Evolutionary conservation across 2,113 vertebrate species (phyloP), one percentile per base, ranked within the genome.

Genomic region (Nyctibius bracteatus): DNA sequence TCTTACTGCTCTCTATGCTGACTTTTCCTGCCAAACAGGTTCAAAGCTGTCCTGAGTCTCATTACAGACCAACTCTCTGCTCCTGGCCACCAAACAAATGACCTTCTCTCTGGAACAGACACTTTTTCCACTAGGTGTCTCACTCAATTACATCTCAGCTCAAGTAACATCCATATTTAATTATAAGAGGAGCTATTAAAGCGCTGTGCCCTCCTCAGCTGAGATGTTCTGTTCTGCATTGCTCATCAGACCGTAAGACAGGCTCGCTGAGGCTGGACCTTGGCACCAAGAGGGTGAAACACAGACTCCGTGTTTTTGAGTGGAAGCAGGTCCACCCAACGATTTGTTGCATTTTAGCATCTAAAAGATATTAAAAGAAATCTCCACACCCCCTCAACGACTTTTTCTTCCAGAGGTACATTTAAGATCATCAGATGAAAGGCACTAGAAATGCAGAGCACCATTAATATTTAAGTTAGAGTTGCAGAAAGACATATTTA

Each of bases 391-490:
- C 24, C 10, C 67, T n/a, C 20, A 78, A 3, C 9, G 13, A 23
- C 14, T 55, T 74, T 44, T 79, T 37, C 39, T 85, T 52, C 52
- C 89, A 75, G 87, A 61, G 41, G 37, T 52, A n/a, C 10, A 25
- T 47, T 44, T 57, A 62, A 71, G 63, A 73, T 84, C 65, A 65
- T 87, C 52, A 73, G 72, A 71, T 24, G 54, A 84, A 92, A 97
- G 65, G 81, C 77, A 68, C 65, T 61, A 62, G 85, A 51, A 91
- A 79, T 62, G 68, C 62, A 95, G 72, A 77, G 59, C 61, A 41
- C 27, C 57, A 16, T 97, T 80, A 73, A 90, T 88, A 95, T 90
- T 95, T 89, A 41, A 96, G 87, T 65, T 52, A 85, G 84, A 79
- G 79, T 80, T 82, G 65, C 47, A 90, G 82, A 62, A 90, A 79